Conservation (phyloP, 2,888 invertebrate genomes). For the Ophion costatus region DNA sequence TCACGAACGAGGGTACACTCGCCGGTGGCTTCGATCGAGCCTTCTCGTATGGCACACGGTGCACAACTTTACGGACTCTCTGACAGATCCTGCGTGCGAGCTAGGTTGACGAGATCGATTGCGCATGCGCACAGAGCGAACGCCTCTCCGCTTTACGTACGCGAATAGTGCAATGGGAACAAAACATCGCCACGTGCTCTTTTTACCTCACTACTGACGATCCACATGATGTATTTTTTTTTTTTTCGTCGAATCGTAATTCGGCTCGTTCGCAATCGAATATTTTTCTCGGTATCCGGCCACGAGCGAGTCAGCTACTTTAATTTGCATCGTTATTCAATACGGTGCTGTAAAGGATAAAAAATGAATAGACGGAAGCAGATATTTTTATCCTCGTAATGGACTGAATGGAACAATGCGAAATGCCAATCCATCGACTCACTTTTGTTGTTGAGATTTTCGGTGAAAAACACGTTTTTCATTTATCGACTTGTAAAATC, state of each 20-base stretch:
- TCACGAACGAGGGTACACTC: slow-evolving; percentile 65
- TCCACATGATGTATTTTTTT: slow-evolving; percentile 3
- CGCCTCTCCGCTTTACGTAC: slow-evolving; percentile 17
- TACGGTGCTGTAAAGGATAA: not conserved
- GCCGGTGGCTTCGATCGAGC: slow-evolving; percentile 65
- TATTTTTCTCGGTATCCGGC: not conserved
- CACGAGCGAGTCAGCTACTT: not conserved
- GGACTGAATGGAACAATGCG: too few relatives aligned
- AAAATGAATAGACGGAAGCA: not conserved
- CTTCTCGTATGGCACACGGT: slow-evolving; percentile 52
- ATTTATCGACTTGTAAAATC: too few relatives aligned
- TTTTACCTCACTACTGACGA: slow-evolving; percentile 15
- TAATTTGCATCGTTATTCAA: not conserved
- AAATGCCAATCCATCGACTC: too few relatives aligned
- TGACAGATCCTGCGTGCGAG: slow-evolving; percentile 61
- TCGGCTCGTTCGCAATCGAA: not conserved
- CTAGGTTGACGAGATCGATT: slow-evolving; percentile 40
- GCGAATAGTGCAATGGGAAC: slow-evolving; percentile 56
- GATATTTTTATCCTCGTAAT: too few relatives aligned
- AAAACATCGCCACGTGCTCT: slow-evolving; percentile 77
- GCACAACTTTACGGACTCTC: slow-evolving; percentile 50
- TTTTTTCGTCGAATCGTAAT: not conserved
- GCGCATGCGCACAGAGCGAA: slow-evolving; percentile 68
- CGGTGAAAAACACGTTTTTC: too few relatives aligned
- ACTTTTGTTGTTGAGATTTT: too few relatives aligned